Evolutionary conservation across 2,113 vertebrate genomes (phyloP).

Genomic region (Cyprinodon variegatus): DNA sequence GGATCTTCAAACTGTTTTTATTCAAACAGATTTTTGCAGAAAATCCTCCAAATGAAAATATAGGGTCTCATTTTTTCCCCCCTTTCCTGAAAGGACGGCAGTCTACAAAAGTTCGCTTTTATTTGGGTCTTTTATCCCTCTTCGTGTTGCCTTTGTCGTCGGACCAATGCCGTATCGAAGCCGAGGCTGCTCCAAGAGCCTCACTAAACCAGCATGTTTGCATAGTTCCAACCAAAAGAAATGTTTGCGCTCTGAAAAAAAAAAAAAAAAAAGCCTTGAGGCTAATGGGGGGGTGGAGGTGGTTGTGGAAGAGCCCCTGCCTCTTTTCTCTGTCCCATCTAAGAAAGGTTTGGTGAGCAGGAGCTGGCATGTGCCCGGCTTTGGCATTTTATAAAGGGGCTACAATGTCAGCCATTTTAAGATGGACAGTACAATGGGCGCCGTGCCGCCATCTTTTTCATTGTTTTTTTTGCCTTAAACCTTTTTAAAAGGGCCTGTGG

Average conservation of each 20-base stretch:
- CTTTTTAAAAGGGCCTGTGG: slow-evolving; percentile 71
- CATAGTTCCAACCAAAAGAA: slow-evolving; percentile 75
- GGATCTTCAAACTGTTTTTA: slow-evolving; percentile 62
- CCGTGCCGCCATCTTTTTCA: slow-evolving; percentile 74
- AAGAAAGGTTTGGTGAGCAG: slow-evolving; percentile 75
- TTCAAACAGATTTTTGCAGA: slow-evolving; percentile 56
- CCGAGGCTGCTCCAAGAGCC: slow-evolving; percentile 64
- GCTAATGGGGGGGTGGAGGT: slow-evolving; percentile 45
- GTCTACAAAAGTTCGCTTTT: slow-evolving; percentile 54
- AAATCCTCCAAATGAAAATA: slow-evolving; percentile 39
- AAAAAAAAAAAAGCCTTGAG: slow-evolving; percentile 27
- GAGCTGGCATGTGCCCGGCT: slow-evolving; percentile 71
- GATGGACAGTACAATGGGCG: slow-evolving; percentile 75
- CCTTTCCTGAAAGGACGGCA: slow-evolving; percentile 27
- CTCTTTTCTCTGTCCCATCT: slow-evolving; percentile 70
- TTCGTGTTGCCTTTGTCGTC: slow-evolving; percentile 66
- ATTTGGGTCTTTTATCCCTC: slow-evolving; percentile 62
- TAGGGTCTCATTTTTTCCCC: slow-evolving; percentile 30
- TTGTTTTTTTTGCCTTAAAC: slow-evolving; percentile 68
- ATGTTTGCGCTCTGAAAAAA: slow-evolving; percentile 29
- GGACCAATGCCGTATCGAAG: slow-evolving; percentile 58
- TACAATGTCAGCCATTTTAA: slow-evolving; percentile 81
- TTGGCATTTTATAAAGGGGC: slow-evolving; percentile 67
- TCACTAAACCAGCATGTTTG: slow-evolving; percentile 72
- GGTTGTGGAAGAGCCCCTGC: slow-evolving; percentile 52